These are phyloP conservation scores for Falco concolor DNA, from an alignment of 2,797 vertebrate genomes.

Conservation along the genomic window DNA sequence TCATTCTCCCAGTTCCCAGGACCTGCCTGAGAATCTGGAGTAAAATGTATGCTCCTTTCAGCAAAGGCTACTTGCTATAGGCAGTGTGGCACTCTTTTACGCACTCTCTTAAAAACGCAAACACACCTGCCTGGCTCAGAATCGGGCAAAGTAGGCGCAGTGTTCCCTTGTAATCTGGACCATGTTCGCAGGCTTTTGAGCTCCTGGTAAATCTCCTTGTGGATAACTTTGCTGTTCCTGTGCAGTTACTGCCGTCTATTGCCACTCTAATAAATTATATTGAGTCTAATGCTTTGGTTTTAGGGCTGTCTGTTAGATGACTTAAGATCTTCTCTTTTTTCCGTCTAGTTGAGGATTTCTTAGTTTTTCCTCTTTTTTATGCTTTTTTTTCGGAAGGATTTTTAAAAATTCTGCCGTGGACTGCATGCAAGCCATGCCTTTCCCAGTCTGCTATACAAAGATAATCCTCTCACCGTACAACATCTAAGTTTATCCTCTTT, in stretches of 20 bases:
- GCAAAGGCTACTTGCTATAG: not conserved
- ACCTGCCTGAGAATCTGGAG: not conserved
- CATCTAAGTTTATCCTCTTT: conserved; percentile 21
- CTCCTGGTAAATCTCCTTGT: not conserved
- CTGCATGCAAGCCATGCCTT: not conserved
- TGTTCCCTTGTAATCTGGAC: not conserved
- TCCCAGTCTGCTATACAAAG: not conserved
- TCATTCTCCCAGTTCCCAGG: not conserved
- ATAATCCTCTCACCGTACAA: not conserved
- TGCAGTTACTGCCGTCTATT: not conserved
- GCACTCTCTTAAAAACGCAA: not conserved
- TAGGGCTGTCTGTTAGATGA: not conserved
- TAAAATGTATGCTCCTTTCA: not conserved
- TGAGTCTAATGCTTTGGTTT: not conserved
- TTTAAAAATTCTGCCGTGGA: not conserved
- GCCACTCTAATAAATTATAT: not conserved
- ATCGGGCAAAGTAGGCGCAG: not conserved
- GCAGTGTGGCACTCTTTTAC: not conserved
- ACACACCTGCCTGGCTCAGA: not conserved
- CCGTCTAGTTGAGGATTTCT: not conserved
- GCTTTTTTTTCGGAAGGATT: not conserved
- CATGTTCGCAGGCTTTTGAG: not conserved
- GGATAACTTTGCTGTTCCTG: not conserved
- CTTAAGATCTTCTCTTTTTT: not conserved
- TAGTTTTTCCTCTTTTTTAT: not conserved